Conservation (phyloP, 2,113 vertebrate genomes). For the Pristiophorus japonicus region DNA sequence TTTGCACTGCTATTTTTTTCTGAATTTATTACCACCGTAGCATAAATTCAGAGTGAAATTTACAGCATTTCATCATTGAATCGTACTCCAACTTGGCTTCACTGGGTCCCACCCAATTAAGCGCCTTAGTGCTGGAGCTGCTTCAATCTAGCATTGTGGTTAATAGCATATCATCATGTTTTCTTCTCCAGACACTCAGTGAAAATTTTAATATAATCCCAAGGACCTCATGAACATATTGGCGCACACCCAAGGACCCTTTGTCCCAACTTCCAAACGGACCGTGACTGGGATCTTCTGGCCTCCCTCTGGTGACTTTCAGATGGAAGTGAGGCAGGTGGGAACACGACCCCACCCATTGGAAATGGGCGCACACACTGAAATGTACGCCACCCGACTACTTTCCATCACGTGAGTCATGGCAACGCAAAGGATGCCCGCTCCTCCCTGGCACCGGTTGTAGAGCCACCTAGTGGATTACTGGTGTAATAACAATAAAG, state of each 20-base stretch:
- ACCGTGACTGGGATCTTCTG: neutral
- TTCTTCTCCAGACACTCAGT: neutral
- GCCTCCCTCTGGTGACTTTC: neutral
- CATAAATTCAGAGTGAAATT: neutral
- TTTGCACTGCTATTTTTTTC: neutral
- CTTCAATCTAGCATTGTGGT: neutral
- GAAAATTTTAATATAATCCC: neutral
- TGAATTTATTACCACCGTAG: neutral
- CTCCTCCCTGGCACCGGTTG: too few species aligned
- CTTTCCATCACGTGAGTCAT: neutral
- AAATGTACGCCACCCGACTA: neutral
- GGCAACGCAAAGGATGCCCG: neutral
- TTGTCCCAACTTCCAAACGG: neutral
- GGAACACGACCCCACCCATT: too few species aligned
- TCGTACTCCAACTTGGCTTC: neutral
- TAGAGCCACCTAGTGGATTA: too few species aligned
- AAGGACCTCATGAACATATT: neutral
- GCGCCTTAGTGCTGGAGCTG: neutral
- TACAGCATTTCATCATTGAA: neutral
- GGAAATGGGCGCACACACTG: neutral
- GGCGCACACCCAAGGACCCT: too few species aligned
- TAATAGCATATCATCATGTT: neutral
- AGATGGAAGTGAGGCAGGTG: neutral
- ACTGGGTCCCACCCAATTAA: neutral
- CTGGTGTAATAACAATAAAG: too few species aligned